Conservation (phyloP, 1,140 invertebrate species). For the Orchestia grillus region DNA sequence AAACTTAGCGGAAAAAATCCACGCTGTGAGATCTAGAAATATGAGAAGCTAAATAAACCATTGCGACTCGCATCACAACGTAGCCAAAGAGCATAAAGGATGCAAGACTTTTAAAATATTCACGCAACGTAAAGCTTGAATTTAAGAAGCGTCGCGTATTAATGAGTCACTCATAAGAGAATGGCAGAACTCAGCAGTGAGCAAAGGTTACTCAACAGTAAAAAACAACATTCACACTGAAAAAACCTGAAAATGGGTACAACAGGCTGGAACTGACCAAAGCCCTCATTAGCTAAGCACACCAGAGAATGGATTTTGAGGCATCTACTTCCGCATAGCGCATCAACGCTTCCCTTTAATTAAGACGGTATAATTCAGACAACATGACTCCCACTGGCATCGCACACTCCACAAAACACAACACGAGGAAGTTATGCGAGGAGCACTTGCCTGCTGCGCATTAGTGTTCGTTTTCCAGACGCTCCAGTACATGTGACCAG, state of each 20-base stretch:
- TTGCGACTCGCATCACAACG: neutral
- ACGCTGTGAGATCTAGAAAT: neutral
- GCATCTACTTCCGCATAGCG: no score
- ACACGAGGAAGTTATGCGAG: neutral
- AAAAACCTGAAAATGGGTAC: no score
- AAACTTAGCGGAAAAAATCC: neutral
- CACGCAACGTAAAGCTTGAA: no score
- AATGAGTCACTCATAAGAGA: no score
- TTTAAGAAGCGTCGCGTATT: no score
- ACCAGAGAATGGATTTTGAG: no score
- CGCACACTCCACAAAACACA: neutral
- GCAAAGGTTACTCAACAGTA: no score
- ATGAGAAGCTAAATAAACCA: neutral
- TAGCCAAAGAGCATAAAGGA: neutral
- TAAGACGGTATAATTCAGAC: neutral
- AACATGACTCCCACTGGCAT: neutral
- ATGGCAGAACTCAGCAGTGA: no score
- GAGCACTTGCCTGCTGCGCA: conserved; percentile 36
- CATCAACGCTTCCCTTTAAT: no score
- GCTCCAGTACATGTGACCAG: conserved; percentile 74
- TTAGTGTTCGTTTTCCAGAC: conserved; percentile 71
- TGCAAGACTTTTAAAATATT: neutral
- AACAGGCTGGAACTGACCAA: no score
- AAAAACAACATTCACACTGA: no score
- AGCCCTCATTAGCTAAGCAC: no score